These are phyloP conservation scores for Trachymyrmex cornetzi DNA, from an alignment of 1,140 invertebrate genomes.

Conservation along the genomic window DNA sequence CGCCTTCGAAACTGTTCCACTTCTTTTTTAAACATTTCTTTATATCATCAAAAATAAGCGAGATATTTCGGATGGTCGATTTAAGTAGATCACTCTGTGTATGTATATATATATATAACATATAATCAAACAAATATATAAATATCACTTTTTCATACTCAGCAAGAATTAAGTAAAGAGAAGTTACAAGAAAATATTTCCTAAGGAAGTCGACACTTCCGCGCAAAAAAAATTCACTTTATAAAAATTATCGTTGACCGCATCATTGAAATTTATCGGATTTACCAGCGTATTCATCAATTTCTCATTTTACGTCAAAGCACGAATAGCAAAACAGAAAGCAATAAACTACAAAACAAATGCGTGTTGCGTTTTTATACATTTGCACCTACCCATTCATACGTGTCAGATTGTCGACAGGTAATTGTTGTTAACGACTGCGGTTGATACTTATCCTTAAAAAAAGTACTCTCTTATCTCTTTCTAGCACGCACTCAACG, in stretches of 20 bases:
- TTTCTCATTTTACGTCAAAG: background rate
- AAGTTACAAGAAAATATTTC: background rate
- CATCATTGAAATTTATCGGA: background rate
- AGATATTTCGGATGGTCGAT: too few relatives aligned
- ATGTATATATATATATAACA: background rate
- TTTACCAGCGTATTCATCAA: background rate
- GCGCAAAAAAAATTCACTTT: background rate
- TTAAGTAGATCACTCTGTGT: too few relatives aligned
- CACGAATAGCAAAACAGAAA: background rate
- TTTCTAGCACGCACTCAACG: background rate
- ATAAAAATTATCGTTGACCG: background rate
- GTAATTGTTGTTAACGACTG: conserved; percentile 68
- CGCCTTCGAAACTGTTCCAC: too few relatives aligned
- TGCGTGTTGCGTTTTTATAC: background rate
- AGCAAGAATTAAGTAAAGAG: background rate
- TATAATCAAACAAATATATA: background rate
- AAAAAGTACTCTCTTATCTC: conserved; percentile 51
- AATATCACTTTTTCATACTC: background rate
- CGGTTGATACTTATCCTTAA: conserved; percentile 54
- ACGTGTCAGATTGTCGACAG: conserved; percentile 66
- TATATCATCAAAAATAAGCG: too few relatives aligned
- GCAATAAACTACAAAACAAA: too few relatives aligned
- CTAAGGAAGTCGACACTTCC: background rate
- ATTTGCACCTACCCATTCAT: conserved; percentile 47
- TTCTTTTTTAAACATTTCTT: too few relatives aligned